Conservation (phyloP, 2,113 vertebrate genomes). For the Pelobates fuscus region DNA sequence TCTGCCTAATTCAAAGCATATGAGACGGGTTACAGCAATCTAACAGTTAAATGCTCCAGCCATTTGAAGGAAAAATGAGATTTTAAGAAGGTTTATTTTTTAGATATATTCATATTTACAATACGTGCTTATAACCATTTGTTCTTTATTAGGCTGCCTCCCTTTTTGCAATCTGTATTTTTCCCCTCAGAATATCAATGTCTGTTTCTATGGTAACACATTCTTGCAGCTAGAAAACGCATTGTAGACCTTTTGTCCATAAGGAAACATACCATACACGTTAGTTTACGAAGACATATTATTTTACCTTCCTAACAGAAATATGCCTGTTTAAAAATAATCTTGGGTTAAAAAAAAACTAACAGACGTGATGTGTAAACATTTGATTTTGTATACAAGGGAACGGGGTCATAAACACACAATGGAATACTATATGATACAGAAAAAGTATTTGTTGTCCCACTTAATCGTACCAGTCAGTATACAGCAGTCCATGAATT, state of each 20-base stretch:
- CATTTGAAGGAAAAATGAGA: not conserved
- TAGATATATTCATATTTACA: slow-evolving; percentile 15
- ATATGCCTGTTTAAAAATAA: not conserved
- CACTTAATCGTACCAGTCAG: no score
- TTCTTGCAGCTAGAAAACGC: not conserved
- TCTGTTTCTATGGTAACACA: slow-evolving; percentile 10
- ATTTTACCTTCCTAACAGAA: not conserved
- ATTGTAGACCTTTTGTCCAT: slow-evolving; percentile 2
- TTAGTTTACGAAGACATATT: not conserved
- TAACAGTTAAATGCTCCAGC: not conserved
- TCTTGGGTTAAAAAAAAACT: not conserved
- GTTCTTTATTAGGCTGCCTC: slow-evolving; percentile 15
- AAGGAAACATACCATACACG: not conserved
- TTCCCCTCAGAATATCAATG: slow-evolving; percentile 8
- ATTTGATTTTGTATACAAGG: not conserved
- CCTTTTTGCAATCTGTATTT: slow-evolving; percentile 8
- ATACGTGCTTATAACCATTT: slow-evolving; percentile 22
- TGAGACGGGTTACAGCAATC: not conserved
- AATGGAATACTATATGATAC: no score
- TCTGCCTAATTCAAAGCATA: no score
- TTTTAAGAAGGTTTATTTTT: not conserved
- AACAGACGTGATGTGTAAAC: not conserved
- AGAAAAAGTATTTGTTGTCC: no score
- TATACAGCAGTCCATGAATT: no score
- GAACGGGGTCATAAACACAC: no score